phyloP scores from a whole-genome alignment of 2,888 invertebrate genomes.

The Acanthococcus lagerstroemiae region DNA sequence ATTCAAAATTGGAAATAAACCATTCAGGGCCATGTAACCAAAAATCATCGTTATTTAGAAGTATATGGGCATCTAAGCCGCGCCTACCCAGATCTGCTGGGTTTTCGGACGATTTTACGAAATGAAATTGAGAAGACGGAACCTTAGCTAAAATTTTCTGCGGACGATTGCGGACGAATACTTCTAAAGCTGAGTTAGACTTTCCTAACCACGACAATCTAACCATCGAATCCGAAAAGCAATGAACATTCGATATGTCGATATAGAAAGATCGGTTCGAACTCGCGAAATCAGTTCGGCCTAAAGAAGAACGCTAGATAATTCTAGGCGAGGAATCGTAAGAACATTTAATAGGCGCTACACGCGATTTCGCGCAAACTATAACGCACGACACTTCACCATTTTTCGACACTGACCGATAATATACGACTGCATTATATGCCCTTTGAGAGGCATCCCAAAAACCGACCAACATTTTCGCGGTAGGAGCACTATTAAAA shows the following conservation, averaged over 20 bases:
- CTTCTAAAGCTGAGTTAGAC: background rate
- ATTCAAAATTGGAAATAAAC: background rate
- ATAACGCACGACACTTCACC: constrained; percentile 17
- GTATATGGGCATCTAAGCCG: background rate
- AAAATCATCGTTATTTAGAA: background rate
- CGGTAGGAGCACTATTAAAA: too few species aligned
- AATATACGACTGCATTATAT: background rate
- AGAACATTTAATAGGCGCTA: constrained; percentile 38
- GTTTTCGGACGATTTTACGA: background rate
- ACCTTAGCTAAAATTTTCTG: background rate
- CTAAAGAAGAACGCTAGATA: constrained; percentile 36
- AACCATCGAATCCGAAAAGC: background rate
- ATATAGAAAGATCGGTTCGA: background rate
- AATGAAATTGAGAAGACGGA: background rate
- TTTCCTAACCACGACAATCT: background rate
- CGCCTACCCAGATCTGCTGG: constrained; percentile 2
- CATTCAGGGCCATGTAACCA: background rate
- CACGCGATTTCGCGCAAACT: constrained; percentile 37
- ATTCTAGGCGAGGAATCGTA: constrained; percentile 37
- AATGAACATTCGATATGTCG: background rate
- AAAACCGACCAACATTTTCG: background rate
- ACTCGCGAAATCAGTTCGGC: constrained; percentile 30
- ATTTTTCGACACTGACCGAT: too few species aligned
- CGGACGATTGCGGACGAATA: constrained; percentile 2
- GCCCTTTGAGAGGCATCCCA: background rate